Evolutionary conservation across 2,888 invertebrate species (phyloP), one percentile per base, ranked within the genome.

Genomic region (Labia minor): DNA sequence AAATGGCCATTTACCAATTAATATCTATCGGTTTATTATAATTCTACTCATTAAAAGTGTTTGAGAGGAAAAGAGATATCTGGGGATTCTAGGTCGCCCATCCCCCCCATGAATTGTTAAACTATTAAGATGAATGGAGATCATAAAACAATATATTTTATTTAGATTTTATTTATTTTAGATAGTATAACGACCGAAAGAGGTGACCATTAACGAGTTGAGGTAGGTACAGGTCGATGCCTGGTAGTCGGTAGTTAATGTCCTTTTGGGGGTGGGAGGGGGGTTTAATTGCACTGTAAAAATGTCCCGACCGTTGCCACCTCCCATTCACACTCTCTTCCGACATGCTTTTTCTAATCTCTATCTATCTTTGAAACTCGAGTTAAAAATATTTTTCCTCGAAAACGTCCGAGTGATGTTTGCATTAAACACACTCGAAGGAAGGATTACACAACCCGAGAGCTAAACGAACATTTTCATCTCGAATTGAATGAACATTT

Each of bases 251-350:
- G 49, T 49, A 49, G 49, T 49, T 49, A 49, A 49, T 49, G 49
- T 49, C 49, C 16, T 14, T n/a, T n/a, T n/a, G n/a, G n/a, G n/a
- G n/a, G n/a, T n/a, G n/a, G n/a, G n/a, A n/a, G 14, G 49, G 49
- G 26, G 49, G n/a, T 49, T 49, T 49, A 49, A 49, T 49, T 49
- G 49, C 49, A 8, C 49, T 49, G n/a, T 49, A 49, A 49, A 49
- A 49, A 49, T 49, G 49, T 49, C 49, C 16, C 49, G 16, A 49
- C 26, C 26, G n/a, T 14, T n/a, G n/a, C 49, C 49, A 14, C 49
- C 16, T n/a, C 16, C 49, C 2, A 3, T 49, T 49, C 14, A 10
- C 49, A 49, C 49, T 49, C n/a, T n/a, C 16, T 14, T 49, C 49
- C 49, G 16, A 49, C 49, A 49, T 4, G n/a, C 3, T 26, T 49